Evolutionary conservation across 2,888 invertebrate species (phyloP).

Genomic region (Atethmia centrago): DNA sequence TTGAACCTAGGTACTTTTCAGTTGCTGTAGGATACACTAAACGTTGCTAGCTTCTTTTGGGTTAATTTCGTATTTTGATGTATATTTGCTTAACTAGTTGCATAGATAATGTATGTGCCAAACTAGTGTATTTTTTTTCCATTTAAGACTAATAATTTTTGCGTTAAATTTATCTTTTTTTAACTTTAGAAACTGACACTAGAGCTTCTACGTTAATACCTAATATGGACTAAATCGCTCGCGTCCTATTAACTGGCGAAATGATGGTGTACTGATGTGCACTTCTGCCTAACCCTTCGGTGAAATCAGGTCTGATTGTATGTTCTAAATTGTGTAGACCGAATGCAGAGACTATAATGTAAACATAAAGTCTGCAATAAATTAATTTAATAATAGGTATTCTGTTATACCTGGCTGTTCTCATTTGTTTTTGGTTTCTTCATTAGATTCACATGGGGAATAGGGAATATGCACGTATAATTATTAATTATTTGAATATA

Average conservation of each 20-base stretch:
- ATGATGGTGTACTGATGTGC: not conserved
- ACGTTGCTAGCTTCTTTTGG: constrained; percentile 65
- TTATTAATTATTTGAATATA: too few relatives aligned
- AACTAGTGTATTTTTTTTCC: constrained; percentile 4
- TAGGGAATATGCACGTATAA: too few relatives aligned
- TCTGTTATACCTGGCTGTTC: not conserved
- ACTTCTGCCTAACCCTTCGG: fast-evolving
- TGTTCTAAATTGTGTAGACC: not conserved
- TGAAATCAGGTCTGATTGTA: not conserved
- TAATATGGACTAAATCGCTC: constrained; percentile 1
- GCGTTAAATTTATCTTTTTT: too few relatives aligned
- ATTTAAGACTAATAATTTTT: not conserved
- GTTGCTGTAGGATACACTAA: constrained; percentile 84
- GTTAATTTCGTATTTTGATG: constrained; percentile 61
- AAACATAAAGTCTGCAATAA: not conserved
- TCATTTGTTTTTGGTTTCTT: constrained; percentile 11
- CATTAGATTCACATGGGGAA: too few relatives aligned
- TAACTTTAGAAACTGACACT: not conserved
- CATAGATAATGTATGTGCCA: constrained; percentile 23
- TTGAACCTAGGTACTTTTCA: constrained; percentile 92
- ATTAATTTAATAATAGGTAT: not conserved
- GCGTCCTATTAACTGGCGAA: not conserved
- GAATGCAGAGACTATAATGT: not conserved
- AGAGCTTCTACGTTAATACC: not conserved
- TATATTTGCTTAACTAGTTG: constrained; percentile 40